Evolutionary conservation across 2,888 invertebrate genomes (phyloP), one percentile per base, ranked within the genome.

Genomic region (Philereme vetulata): DNA sequence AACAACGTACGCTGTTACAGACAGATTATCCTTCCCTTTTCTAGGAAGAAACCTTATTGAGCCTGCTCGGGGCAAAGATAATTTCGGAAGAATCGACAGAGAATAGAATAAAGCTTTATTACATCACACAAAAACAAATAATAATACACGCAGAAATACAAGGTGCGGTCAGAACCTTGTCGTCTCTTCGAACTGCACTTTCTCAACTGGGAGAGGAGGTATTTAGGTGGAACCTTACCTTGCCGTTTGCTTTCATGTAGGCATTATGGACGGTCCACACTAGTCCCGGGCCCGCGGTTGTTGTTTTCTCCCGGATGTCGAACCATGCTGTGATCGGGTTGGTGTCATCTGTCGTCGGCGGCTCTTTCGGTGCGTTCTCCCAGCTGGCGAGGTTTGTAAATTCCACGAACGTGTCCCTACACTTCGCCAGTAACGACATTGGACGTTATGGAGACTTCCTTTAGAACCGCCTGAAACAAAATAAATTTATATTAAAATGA

Each of bases 241-340:
- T 96, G 72, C 96, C 96, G 78, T 98, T 98, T 67, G 95, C 95
- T 86, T 97, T 97, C 72, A 97, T 93, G 78, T 95, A 95, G 1
- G 97, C 98, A 72, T 98, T 98, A 84, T 97, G 96, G 66, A 98
- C 96, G 78, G 95, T 95, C 98, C 98, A 98, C 49, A 97, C 95
- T 69, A 97, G 93, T 75, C 98, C 98, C 0, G 98, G 98, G 0
- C 98, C 98, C 2, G 95, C 96, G 60, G 95, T 95, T 58, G 95
- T 95, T 55, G 93, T 93, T 80, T 96, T 96, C 76, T 96, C 95
- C 54, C 97, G 97, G 68, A 98, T 95, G 72, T 97, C 97, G 86
- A 96, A 98, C 88, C 95, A 95, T 78, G 97, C 95, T 80, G 95
- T 94, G 77, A 98, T 97, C 43, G 98, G 97, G 87, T 97, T 97